Evolutionary conservation across 2,797 vertebrate species (phyloP), one percentile per base, ranked within the genome.

Genomic region (Lepus townsendii): DNA sequence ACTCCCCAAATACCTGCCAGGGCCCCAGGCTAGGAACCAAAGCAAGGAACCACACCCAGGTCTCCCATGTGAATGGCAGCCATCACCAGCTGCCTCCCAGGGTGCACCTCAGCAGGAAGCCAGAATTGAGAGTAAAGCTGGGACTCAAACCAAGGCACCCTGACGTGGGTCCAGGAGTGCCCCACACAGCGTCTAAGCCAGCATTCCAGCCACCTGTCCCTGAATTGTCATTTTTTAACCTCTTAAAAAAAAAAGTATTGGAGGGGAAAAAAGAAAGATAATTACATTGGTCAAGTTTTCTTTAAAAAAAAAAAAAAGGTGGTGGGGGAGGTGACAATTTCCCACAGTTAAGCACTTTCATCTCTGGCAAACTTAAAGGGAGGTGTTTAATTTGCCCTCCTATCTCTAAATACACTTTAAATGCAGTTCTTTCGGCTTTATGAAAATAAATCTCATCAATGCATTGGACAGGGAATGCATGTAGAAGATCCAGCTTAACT

Each of bases 371-470:
- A 71, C 79, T 75, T 57, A 60, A 38, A 82, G 52, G 4, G 10
- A 91, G 7, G 60, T 66, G 16, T 68, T 30, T 30, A 66, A 1
- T 69, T 30, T 76, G 52, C 27, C 22, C 63, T 47, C 10, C 16
- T 60, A 8, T 24, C 38, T 20, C 38, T n/a, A 13, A 16, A 6
- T 35, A 17, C 27, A 71, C 12, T 92, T 83, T n/a, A 90, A n/a
- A 50, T 80, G 76, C 42, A 80, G 6, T 80, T 92, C 5, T 82
- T 6, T 78, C 42, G 32, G 30, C 69, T 96, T 92, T 42, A 54
- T 76, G 79, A 76, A 94, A 75, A 76, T 47, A 91, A 92, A 66
- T 79, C 52, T 80, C 62, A 84, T 26, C 42, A 75, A 7, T 22
- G 6, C 22, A 2, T 26, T 83, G 52, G 16, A n/a, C n/a, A 83